These are phyloP conservation scores for Seladonia tumulorum DNA, from an alignment of 2,888 invertebrate species.

Conservation along the genomic window DNA sequence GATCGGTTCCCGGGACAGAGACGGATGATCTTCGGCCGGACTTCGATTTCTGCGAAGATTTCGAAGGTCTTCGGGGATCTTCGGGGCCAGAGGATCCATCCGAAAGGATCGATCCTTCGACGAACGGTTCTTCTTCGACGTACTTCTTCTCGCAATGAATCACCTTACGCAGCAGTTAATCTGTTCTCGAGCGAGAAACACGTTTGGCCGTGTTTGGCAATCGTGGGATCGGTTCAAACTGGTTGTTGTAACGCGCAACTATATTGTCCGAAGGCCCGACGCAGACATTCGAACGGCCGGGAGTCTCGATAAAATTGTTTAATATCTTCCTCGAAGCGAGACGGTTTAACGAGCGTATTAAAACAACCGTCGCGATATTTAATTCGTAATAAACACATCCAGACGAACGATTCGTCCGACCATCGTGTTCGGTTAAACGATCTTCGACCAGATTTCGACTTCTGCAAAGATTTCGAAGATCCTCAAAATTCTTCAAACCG, in stretches of 20 bases:
- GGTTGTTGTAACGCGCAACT: neutral
- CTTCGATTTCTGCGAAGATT: neutral
- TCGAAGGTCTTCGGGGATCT: constrained; percentile 1
- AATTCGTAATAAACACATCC: neutral
- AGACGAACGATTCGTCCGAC: neutral
- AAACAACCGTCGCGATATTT: neutral
- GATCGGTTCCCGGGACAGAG: constrained; percentile 2
- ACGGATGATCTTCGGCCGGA: neutral
- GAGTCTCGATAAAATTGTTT: neutral
- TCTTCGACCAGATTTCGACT: neutral
- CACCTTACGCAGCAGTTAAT: neutral
- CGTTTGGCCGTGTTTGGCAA: neutral
- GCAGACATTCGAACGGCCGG: neutral
- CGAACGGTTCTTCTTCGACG: neutral
- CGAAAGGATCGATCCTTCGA: neutral
- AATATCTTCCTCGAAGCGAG: neutral
- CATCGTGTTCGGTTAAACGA: neutral
- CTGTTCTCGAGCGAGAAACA: neutral
- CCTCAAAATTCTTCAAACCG: neutral
- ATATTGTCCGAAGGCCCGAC: neutral
- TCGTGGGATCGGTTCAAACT: neutral
- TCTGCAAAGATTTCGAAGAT: neutral
- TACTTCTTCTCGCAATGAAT: neutral
- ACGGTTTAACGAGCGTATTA: neutral
- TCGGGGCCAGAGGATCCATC: neutral